phyloP scores from a whole-genome alignment of 1,140 invertebrate species.

The Drosophila carrolli region DNA sequence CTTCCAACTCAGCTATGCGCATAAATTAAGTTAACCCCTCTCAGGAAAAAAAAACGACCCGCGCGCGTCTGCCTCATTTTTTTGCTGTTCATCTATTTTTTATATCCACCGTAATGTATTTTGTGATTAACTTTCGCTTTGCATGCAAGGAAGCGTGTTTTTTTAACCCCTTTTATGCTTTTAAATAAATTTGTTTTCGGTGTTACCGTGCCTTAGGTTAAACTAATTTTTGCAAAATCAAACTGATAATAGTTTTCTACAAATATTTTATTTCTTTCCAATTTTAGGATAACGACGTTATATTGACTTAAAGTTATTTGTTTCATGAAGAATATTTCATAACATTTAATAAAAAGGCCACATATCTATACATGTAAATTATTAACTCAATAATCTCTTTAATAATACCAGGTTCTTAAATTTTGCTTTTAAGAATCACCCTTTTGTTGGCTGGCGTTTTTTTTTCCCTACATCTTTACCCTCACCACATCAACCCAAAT shows the following conservation, averaged over 20 bases:
- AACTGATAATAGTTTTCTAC: too few relatives aligned
- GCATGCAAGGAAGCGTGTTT: constrained; percentile 64
- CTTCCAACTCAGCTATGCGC: constrained; percentile 67
- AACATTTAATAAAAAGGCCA: too few relatives aligned
- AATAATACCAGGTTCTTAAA: not conserved
- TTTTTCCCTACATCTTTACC: constrained; percentile 26
- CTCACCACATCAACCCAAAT: constrained; percentile 65
- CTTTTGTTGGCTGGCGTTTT: constrained; percentile 32
- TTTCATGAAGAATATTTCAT: too few relatives aligned
- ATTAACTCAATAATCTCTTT: not conserved
- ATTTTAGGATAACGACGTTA: too few relatives aligned
- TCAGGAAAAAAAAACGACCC: constrained; percentile 50
- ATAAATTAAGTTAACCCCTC: constrained; percentile 84
- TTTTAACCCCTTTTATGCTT: constrained; percentile 29
- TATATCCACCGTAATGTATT: constrained; percentile 73
- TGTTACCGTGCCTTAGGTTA: too few relatives aligned
- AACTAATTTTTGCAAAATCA: not conserved
- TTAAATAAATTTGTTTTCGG: not conserved
- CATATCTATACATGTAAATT: too few relatives aligned
- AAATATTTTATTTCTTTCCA: too few relatives aligned
- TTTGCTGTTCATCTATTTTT: constrained; percentile 66
- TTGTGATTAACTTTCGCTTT: constrained; percentile 83
- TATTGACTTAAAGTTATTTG: too few relatives aligned
- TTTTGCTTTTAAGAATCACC: constrained; percentile 25
- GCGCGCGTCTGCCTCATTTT: constrained; percentile 74